Evolutionary conservation across 2,797 vertebrate species (phyloP).

Genomic region (Megalops cyprinoides): DNA sequence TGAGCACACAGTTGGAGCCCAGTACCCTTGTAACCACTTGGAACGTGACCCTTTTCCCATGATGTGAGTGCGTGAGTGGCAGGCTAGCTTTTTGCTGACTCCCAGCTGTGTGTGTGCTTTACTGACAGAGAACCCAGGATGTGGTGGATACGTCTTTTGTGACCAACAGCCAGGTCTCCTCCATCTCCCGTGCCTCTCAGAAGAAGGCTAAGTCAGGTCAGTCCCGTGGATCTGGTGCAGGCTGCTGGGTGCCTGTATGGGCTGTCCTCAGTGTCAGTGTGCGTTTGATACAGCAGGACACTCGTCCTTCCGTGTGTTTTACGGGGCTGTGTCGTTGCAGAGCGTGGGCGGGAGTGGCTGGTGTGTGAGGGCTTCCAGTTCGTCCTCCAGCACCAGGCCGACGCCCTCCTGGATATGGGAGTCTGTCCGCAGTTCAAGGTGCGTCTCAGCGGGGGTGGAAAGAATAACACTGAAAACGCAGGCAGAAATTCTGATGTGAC

Average conservation of each 20-base stretch:
- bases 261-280: too few relatives aligned
- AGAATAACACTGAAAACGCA: too few relatives aligned
- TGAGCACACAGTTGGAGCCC: too few relatives aligned
- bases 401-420: constrained; percentile 82
- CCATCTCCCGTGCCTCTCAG: constrained; percentile 57
- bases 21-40: too few relatives aligned
- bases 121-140: constrained; percentile 78
- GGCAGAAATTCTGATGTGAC: too few relatives aligned
- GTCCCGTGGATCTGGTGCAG: too few relatives aligned
- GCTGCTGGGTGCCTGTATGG: too few relatives aligned
- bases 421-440: constrained; percentile 81
- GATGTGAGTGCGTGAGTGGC: too few relatives aligned
- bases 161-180: constrained; percentile 64
- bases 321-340: constrained; percentile 55
- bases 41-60: too few relatives aligned
- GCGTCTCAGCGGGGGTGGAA: constrained; percentile 1
- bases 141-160: constrained; percentile 55
- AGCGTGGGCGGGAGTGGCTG: not conserved
- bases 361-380: constrained; percentile 82
- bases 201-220: constrained; percentile 12
- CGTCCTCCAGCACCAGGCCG: constrained; percentile 84
- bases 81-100: too few relatives aligned
- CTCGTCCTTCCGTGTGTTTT: too few relatives aligned
- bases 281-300: too few relatives aligned
- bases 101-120: not conserved